phyloP scores from a whole-genome alignment of 2,888 invertebrate genomes.

The Ceraclea dissimilis region DNA sequence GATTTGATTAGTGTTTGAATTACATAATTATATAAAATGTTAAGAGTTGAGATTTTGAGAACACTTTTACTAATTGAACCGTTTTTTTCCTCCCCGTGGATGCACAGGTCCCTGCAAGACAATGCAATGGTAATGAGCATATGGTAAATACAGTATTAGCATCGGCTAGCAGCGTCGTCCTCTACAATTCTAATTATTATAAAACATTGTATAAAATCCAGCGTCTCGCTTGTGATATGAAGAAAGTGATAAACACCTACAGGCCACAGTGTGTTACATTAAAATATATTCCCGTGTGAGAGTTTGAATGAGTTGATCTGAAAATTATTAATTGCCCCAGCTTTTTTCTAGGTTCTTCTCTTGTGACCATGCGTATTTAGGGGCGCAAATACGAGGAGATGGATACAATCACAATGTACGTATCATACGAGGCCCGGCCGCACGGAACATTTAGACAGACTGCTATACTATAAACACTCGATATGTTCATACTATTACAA shows the following conservation, averaged over 20 bases:
- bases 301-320: constrained; percentile 42
- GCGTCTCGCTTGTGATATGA: not conserved
- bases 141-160: constrained; percentile 15
- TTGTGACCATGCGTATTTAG: constrained; percentile 27
- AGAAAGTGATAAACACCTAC: too few species aligned
- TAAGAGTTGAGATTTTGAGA: too few species aligned
- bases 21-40: too few species aligned
- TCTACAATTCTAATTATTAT: not conserved
- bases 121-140: constrained; percentile 13
- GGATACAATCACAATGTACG: constrained; percentile 39
- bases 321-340: constrained; percentile 56
- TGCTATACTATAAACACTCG: too few species aligned
- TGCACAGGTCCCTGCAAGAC: constrained; percentile 22
- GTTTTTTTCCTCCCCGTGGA: constrained; percentile 26
- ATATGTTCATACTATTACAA: too few species aligned
- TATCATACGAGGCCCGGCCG: constrained; percentile 36
- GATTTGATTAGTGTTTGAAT: too few species aligned
- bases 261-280: too few species aligned
- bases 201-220: not conserved
- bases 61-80: constrained; percentile 24
- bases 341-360: constrained; percentile 51
- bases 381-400: constrained; percentile 36
- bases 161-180: constrained; percentile 9
- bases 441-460: constrained; percentile 26
- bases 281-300: constrained; percentile 32